A percentile compares a stretch with the other conserved stretches of the same genome.
phyloP scores from a whole-genome alignment of 2,888 invertebrate species.

The Calameuta idolon region DNA sequence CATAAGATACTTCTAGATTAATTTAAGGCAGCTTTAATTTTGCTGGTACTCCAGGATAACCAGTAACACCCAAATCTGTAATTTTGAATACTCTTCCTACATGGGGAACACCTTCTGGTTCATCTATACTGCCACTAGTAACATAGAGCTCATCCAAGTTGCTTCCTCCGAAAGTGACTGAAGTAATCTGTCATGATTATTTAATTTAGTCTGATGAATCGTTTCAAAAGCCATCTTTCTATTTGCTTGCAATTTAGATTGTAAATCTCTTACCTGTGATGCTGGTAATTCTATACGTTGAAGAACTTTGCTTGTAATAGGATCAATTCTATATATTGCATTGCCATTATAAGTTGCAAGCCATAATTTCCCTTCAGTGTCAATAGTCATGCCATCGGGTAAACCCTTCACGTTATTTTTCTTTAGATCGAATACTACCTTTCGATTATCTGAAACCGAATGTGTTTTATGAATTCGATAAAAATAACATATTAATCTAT shows the following conservation, averaged over 20 bases:
- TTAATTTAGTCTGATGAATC: not conserved
- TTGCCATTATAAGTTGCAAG: constrained; percentile 76
- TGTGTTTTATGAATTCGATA: not conserved
- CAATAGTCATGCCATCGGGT: constrained; percentile 86
- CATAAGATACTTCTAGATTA: not conserved
- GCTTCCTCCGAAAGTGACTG: constrained; percentile 78
- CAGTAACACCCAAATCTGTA: constrained; percentile 18
- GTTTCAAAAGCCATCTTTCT: not conserved
- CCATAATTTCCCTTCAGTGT: constrained; percentile 83
- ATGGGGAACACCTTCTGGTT: constrained; percentile 52
- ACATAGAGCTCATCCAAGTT: constrained; percentile 76
- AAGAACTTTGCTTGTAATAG: not conserved
- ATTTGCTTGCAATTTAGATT: not conserved
- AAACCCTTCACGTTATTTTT: constrained; percentile 71
- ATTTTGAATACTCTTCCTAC: constrained; percentile 19
- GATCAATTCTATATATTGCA: constrained; percentile 69
- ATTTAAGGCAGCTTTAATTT: constrained; percentile 1
- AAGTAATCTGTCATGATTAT: constrained; percentile 66
- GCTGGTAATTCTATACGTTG: not conserved
- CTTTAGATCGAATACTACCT: constrained; percentile 72
- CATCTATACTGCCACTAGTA: constrained; percentile 71
- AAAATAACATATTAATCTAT: not conserved
- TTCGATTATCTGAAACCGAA: constrained; percentile 69
- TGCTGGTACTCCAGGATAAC: constrained; percentile 10
- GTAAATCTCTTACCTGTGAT: not conserved